phyloP scores from a whole-genome alignment of 2,797 vertebrate species.

The Todus mexicanus region DNA sequence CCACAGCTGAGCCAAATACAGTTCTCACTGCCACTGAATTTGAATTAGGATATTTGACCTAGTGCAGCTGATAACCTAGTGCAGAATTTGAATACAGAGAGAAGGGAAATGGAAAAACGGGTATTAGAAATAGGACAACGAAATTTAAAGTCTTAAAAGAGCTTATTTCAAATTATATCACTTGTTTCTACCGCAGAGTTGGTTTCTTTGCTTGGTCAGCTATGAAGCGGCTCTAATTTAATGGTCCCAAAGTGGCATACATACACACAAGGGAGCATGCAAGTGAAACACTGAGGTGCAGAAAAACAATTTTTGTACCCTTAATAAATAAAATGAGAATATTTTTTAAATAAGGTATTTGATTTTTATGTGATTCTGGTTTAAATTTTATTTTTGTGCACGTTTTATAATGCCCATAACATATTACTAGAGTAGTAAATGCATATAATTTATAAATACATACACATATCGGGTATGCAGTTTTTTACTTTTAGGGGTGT shows the following conservation, averaged over 20 bases:
- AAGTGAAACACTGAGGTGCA: neutral
- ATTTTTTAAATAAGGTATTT: neutral
- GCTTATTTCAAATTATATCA: neutral
- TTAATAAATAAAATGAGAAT: neutral
- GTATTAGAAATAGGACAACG: neutral
- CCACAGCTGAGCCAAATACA: neutral
- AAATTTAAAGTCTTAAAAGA: neutral
- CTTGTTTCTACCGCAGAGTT: neutral
- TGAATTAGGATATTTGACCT: neutral
- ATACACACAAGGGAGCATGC: accelerated
- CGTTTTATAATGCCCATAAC: neutral
- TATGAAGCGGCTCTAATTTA: neutral
- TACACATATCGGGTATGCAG: too few relatives aligned
- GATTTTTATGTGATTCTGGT: neutral
- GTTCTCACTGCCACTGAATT: neutral
- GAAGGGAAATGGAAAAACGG: neutral
- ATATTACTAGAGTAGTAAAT: neutral
- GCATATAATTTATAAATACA: neutral
- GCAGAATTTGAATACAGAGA: neutral
- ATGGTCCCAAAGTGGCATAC: neutral
- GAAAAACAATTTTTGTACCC: neutral
- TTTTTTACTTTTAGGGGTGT: neutral
- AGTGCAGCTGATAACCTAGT: neutral
- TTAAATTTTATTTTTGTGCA: neutral
- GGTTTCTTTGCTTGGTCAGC: neutral